Conservation (phyloP, 2,797 vertebrate genomes). For the Pangasius sanitwongsei region DNA sequence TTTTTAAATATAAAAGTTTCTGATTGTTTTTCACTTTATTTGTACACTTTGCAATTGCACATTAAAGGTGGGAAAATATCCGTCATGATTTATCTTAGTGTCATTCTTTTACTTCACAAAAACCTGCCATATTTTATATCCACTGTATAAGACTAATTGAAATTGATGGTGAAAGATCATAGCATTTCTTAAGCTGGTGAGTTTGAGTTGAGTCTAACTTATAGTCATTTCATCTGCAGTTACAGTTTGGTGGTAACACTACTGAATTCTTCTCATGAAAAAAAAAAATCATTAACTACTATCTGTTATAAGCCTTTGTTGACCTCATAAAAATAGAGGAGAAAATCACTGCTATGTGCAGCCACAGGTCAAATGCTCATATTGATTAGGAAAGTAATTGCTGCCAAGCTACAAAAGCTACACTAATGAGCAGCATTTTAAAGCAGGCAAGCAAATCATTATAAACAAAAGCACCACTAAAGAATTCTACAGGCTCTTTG, state of each 20-base stretch:
- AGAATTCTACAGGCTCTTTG: constrained; percentile 9
- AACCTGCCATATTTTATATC: too few relatives aligned
- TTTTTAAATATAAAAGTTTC: too few relatives aligned
- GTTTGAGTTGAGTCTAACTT: background rate
- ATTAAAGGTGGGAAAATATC: too few relatives aligned
- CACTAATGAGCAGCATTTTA: constrained; percentile 52
- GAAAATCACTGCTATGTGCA: constrained; percentile 12
- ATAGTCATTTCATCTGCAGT: background rate
- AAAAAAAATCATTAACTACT: background rate
- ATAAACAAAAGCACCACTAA: constrained; percentile 32
- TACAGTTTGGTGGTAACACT: background rate
- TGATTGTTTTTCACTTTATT: too few relatives aligned
- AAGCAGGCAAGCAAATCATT: constrained; percentile 46
- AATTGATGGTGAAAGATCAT: background rate
- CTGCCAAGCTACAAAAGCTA: constrained; percentile 49
- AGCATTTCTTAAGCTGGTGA: background rate
- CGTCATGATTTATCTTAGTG: too few relatives aligned
- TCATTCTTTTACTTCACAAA: too few relatives aligned
- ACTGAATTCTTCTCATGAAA: background rate
- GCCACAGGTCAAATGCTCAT: constrained; percentile 57
- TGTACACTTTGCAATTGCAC: too few relatives aligned
- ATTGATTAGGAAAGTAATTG: constrained; percentile 62
- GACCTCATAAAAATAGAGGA: background rate
- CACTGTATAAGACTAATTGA: background rate
- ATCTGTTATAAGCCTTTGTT: background rate